phyloP scores from a whole-genome alignment of 2,888 invertebrate genomes.

The Cyclophora albipunctata region DNA sequence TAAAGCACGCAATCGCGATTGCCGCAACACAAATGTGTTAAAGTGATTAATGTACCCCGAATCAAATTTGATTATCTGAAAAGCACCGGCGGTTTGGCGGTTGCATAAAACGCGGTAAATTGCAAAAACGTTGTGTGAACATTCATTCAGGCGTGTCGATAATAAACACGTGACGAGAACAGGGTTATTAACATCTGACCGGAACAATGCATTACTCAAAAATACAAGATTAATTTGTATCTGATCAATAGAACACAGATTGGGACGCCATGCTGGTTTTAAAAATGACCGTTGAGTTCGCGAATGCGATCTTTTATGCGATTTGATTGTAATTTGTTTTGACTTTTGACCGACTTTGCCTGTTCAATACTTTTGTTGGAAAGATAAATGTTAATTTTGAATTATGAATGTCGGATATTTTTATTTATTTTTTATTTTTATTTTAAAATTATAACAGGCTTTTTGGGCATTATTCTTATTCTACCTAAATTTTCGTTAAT shows the following conservation, averaged over 20 bases:
- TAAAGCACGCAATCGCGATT: slow-evolving; percentile 44
- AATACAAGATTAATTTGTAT: slow-evolving; percentile 20
- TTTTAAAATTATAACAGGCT: too few relatives aligned
- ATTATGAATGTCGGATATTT: too few relatives aligned
- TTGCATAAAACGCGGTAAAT: slow-evolving; percentile 21
- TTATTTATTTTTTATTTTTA: too few relatives aligned
- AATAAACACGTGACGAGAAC: slow-evolving; percentile 45
- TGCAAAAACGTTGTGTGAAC: slow-evolving; percentile 28
- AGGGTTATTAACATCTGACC: slow-evolving; percentile 48
- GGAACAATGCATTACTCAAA: slow-evolving; percentile 23
- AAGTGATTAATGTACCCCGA: slow-evolving; percentile 63
- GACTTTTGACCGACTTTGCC: too few relatives aligned
- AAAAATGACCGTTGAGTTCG: slow-evolving; percentile 1
- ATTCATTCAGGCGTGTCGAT: slow-evolving; percentile 28
- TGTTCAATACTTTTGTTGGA: too few relatives aligned
- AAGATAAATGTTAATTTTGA: too few relatives aligned
- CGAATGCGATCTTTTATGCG: background rate
- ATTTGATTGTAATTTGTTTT: background rate
- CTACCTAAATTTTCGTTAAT: too few relatives aligned
- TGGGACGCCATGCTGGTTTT: slow-evolving; percentile 10
- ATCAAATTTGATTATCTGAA: slow-evolving; percentile 63
- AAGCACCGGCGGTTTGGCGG: slow-evolving; percentile 24
- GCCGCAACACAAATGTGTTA: slow-evolving; percentile 56
- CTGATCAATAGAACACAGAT: slow-evolving; percentile 13
- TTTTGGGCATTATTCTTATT: too few relatives aligned